Conservation (phyloP, 2,797 vertebrate species). For the Mastacembelus armatus region DNA sequence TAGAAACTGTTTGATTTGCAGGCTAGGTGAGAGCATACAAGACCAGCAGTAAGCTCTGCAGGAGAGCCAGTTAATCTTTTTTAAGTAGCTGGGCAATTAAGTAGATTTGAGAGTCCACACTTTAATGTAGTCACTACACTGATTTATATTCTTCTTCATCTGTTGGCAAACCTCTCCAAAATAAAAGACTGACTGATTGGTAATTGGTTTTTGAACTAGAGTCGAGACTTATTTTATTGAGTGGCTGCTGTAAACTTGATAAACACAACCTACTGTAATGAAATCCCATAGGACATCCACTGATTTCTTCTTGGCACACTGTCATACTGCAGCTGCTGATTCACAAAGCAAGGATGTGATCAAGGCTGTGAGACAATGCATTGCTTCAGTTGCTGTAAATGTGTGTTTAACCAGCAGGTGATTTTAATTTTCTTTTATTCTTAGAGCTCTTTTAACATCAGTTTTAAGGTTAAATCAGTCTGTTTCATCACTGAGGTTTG, state of each 20-base stretch:
- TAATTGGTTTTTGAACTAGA: neutral
- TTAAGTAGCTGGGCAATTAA: neutral
- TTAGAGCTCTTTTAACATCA: neutral
- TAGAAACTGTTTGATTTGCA: conserved; percentile 32
- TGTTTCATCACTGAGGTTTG: neutral
- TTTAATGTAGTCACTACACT: neutral
- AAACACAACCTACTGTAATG: neutral
- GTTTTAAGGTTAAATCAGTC: neutral
- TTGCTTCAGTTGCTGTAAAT: neutral
- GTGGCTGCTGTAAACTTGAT: neutral
- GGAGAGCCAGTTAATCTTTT: conserved; percentile 26
- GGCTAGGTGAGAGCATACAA: conserved; percentile 4
- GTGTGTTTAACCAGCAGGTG: neutral
- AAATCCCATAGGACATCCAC: neutral
- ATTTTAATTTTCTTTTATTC: conserved; percentile 4
- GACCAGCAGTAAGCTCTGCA: conserved; percentile 17
- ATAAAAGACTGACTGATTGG: neutral
- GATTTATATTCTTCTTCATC: neutral
- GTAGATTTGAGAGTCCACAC: conserved; percentile 8
- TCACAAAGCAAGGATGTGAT: neutral
- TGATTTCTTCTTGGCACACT: neutral
- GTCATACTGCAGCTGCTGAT: conserved; percentile 9
- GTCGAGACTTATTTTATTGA: neutral
- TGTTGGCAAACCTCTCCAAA: neutral
- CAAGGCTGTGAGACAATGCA: neutral